Evolutionary conservation across 1,140 invertebrate genomes (phyloP).

Genomic region (Epicauta chinensis): DNA sequence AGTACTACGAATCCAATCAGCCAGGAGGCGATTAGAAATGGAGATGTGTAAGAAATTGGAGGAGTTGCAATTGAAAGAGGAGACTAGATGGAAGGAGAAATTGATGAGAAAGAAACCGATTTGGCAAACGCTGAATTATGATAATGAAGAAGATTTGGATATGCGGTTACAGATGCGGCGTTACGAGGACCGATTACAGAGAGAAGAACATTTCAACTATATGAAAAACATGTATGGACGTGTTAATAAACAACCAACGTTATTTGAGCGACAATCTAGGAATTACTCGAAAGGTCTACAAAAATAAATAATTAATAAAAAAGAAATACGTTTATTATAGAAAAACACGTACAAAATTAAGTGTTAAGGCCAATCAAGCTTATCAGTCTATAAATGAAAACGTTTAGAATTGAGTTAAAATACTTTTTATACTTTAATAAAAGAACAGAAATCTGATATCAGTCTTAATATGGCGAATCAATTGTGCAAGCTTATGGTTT

Average conservation of each 20-base stretch:
- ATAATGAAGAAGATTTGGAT: slow-evolving; percentile 60
- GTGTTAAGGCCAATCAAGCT: too few relatives aligned
- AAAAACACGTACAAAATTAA: too few relatives aligned
- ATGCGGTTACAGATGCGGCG: slow-evolving; percentile 56
- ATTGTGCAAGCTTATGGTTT: too few relatives aligned
- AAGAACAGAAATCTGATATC: slow-evolving; percentile 6
- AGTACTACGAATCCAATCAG: slow-evolving; percentile 59
- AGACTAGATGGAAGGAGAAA: slow-evolving; percentile 51
- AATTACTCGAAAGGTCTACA: too few relatives aligned
- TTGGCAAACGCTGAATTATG: slow-evolving; percentile 61
- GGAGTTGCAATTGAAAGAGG: slow-evolving; percentile 51
- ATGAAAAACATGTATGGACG: slow-evolving; percentile 66
- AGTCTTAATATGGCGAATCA: background rate
- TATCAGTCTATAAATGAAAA: too few relatives aligned
- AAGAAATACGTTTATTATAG: background rate
- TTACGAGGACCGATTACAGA: slow-evolving; percentile 58
- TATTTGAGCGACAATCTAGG: slow-evolving; percentile 61
- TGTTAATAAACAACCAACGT: slow-evolving; percentile 59
- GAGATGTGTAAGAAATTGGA: slow-evolving; percentile 54
- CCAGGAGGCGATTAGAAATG: slow-evolving; percentile 55
- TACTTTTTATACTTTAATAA: background rate
- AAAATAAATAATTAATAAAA: background rate
- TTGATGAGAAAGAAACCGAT: slow-evolving; percentile 57
- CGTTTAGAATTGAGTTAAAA: too few relatives aligned
- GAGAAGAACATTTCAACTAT: slow-evolving; percentile 58